phyloP scores from a whole-genome alignment of 2,888 invertebrate genomes.

The Drosophila rellima region DNA sequence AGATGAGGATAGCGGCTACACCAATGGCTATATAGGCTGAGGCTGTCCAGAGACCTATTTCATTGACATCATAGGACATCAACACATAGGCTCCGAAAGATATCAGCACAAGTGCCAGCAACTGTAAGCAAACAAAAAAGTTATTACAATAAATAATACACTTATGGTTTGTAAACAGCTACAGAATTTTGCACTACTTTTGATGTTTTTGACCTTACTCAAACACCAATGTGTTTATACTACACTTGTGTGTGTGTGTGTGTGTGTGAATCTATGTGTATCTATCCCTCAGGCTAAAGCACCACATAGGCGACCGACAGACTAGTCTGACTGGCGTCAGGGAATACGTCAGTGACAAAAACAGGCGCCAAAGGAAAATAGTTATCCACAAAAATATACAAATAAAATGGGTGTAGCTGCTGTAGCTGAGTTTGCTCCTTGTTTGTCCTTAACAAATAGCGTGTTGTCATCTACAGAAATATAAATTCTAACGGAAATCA shows the following conservation, averaged over 20 bases:
- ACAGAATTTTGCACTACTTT: slow-evolving; percentile 19
- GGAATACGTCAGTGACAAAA: slow-evolving; percentile 15
- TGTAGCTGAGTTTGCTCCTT: background rate
- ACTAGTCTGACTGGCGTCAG: slow-evolving; percentile 67
- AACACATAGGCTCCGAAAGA: slow-evolving; percentile 76
- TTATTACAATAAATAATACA: background rate
- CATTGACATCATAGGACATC: slow-evolving; percentile 67
- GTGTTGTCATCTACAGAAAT: background rate
- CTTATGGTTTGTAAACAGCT: background rate
- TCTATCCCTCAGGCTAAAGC: slow-evolving; percentile 2
- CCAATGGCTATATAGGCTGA: slow-evolving; percentile 72
- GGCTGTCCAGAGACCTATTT: slow-evolving; percentile 50
- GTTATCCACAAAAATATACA: background rate
- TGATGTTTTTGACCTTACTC: slow-evolving; percentile 43
- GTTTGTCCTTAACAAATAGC: slow-evolving; percentile 14
- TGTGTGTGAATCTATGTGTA: background rate
- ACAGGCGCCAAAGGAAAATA: background rate
- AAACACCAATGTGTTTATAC: slow-evolving; percentile 21
- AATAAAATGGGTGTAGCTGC: background rate
- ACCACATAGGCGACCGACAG: slow-evolving; percentile 55
- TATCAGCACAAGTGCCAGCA: slow-evolving; percentile 77
- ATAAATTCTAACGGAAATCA: slow-evolving; percentile 12
- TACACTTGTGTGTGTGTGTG: background rate
- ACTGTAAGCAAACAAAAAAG: slow-evolving; percentile 48
- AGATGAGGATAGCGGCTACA: slow-evolving; percentile 86